Conservation (phyloP, 2,797 vertebrate species). For the Falco peregrinus region DNA sequence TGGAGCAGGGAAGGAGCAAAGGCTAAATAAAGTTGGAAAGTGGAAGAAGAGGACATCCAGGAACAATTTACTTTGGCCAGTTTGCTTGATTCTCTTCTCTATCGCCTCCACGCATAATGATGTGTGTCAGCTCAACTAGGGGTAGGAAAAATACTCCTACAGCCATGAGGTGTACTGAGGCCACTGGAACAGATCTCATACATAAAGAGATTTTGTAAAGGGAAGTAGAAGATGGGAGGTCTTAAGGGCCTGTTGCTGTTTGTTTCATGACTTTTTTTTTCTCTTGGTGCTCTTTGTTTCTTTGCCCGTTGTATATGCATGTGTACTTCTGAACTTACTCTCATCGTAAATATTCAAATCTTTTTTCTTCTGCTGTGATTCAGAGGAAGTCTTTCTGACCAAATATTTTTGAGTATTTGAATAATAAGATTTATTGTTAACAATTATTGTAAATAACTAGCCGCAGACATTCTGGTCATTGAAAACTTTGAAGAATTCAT, state of each 20-base stretch:
- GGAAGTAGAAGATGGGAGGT: not conserved
- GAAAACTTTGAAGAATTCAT: not conserved
- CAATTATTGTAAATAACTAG: not conserved
- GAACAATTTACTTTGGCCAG: not conserved
- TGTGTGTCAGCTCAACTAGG: not conserved
- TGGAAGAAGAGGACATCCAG: not conserved
- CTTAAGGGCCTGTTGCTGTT: not conserved
- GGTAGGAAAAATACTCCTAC: not conserved
- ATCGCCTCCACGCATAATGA: not conserved
- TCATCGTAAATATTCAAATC: not conserved
- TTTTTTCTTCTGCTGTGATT: not conserved
- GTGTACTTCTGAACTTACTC: not conserved
- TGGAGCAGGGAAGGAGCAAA: not conserved
- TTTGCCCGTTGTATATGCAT: not conserved
- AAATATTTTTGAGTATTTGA: not conserved
- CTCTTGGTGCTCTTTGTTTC: not conserved
- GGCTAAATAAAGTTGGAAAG: not conserved
- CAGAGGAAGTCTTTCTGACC: not conserved
- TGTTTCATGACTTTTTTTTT: not conserved
- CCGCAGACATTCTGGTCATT: not conserved
- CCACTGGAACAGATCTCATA: not conserved
- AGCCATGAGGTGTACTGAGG: not conserved
- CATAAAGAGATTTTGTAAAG: not conserved
- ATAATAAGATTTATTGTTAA: not conserved
- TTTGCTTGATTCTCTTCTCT: not conserved